Conservation (phyloP, 2,113 vertebrate species). For the Equus przewalskii region DNA sequence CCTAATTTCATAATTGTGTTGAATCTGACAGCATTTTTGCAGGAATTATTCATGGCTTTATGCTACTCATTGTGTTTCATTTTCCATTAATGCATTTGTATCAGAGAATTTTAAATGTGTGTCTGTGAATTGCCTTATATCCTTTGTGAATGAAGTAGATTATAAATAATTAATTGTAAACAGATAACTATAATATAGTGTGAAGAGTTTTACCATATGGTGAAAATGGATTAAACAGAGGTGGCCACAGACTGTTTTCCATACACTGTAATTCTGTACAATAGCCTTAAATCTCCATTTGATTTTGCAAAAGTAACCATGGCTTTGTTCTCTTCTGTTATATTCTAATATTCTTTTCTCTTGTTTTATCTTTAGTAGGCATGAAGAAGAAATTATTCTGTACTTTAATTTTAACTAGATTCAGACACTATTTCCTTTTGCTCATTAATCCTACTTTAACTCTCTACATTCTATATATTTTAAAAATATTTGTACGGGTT, state of each 20-base stretch:
- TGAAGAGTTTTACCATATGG: not conserved
- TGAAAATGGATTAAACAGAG: not conserved
- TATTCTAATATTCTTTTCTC: not conserved
- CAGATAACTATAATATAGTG: not conserved
- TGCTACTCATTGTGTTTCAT: not conserved
- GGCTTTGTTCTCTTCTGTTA: not conserved
- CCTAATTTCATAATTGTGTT: not conserved
- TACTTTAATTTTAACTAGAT: conserved; percentile 32
- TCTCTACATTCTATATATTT: not conserved
- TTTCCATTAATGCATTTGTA: not conserved
- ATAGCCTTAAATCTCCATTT: not conserved
- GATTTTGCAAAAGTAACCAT: conserved; percentile 32
- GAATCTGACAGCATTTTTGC: not conserved
- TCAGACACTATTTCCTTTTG: not conserved
- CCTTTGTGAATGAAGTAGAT: not conserved
- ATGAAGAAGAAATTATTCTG: not conserved
- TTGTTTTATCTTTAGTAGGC: conserved; percentile 1
- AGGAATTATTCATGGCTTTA: not conserved
- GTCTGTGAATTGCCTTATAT: not conserved
- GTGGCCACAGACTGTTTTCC: not conserved
- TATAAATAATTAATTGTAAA: conserved; percentile 5
- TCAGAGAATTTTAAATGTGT: not conserved
- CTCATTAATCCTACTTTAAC: not conserved
- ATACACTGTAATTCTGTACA: not conserved
- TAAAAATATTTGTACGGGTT: not conserved